These are phyloP conservation scores for Furcifer pardalis DNA, from an alignment of 2,797 vertebrate species.

Conservation along the genomic window DNA sequence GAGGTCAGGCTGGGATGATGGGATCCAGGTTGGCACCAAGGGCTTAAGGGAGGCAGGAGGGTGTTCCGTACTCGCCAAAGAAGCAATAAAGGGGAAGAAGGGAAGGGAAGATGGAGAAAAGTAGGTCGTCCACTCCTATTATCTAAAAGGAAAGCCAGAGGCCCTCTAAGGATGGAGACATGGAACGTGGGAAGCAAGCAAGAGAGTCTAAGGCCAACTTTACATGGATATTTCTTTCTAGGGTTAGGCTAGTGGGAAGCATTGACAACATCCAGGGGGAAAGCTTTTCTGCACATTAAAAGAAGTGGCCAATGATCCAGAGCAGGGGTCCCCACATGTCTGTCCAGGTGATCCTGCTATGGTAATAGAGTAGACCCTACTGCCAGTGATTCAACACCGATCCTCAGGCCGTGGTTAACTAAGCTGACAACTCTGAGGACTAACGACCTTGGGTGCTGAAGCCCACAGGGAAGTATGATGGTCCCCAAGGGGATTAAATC, in stretches of 20 bases:
- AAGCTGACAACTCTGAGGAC: too few species aligned
- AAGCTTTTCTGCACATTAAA: too few species aligned
- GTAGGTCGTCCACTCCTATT: not conserved
- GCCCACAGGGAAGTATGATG: too few species aligned
- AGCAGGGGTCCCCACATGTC: too few species aligned
- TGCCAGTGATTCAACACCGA: too few species aligned
- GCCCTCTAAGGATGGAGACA: not conserved
- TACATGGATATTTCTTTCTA: not conserved
- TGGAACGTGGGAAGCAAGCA: too few species aligned
- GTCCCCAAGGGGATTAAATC: too few species aligned
- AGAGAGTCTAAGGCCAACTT: not conserved
- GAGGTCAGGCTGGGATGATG: not conserved
- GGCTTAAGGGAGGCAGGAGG: not conserved
- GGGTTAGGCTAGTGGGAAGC: too few species aligned
- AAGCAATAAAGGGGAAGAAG: not conserved
- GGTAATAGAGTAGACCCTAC: too few species aligned
- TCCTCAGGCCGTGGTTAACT: too few species aligned
- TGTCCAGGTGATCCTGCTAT: too few species aligned
- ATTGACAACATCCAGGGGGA: not conserved
- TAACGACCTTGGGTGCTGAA: too few species aligned
- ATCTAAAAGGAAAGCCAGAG: not conserved
- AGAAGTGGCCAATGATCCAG: not conserved
- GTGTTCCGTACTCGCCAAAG: not conserved
- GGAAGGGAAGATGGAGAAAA: not conserved
- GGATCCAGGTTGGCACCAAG: not conserved